Conservation (phyloP, 1,140 invertebrate species). For the Linepithema humile region DNA sequence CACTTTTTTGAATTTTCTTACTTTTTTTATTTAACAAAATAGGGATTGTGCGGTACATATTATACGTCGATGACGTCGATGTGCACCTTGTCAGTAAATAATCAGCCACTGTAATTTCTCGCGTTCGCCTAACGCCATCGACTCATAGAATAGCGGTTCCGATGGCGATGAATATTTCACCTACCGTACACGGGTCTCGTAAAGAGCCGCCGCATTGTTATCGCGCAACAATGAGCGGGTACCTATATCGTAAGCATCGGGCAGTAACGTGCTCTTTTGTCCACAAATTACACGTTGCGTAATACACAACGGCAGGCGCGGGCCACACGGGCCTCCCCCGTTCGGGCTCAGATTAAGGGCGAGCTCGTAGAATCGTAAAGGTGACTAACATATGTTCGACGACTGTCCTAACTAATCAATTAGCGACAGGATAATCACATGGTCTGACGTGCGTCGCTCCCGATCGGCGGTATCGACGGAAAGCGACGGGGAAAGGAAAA, state of each 20-base stretch:
- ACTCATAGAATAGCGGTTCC: conserved; percentile 35
- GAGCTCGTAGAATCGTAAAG: conserved; percentile 72
- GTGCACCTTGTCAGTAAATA: conserved; percentile 40
- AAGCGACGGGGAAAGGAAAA: neutral
- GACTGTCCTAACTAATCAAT: conserved; percentile 63
- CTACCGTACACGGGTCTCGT: conserved; percentile 45
- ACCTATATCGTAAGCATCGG: conserved; percentile 58
- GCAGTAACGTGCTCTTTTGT: conserved; percentile 64
- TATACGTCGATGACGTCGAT: too few species aligned
- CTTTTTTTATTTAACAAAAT: too few species aligned
- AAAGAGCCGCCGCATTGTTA: conserved; percentile 74
- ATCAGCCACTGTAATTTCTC: conserved; percentile 49
- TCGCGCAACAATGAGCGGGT: conserved; percentile 69
- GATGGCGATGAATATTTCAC: conserved; percentile 76
- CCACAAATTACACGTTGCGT: conserved; percentile 70
- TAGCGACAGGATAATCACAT: conserved; percentile 67
- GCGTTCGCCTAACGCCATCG: conserved; percentile 45
- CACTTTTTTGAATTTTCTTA: too few species aligned
- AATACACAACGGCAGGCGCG: conserved; percentile 56
- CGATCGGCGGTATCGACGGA: conserved; percentile 24
- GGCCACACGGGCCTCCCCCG: conserved; percentile 30
- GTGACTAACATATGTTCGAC: conserved; percentile 78
- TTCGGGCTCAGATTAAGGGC: conserved; percentile 66
- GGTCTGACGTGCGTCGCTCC: conserved; percentile 61
- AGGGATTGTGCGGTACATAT: too few species aligned